Evolutionary conservation across 64 coral and sea anemone species (phyloP).

Genomic region (Pocillopora damicornis): DNA sequence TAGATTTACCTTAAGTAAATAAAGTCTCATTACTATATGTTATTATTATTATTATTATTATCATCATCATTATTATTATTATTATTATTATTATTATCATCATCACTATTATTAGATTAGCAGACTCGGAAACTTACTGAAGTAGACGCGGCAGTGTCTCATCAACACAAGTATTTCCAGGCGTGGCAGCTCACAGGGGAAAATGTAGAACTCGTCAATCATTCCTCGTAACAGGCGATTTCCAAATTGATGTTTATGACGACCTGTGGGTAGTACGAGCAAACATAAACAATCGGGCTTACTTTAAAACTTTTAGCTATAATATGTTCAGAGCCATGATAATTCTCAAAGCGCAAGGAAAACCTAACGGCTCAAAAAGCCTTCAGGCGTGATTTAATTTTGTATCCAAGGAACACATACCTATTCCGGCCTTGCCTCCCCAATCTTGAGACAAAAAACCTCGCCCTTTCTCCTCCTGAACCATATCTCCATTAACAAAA

Average conservation of each 20-base stretch:
- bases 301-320: too few species aligned
- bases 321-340: too few species aligned
- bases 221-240: constrained; percentile 83
- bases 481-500: constrained; percentile 77
- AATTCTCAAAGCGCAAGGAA: too few species aligned
- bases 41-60: too few species aligned
- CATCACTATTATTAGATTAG: too few species aligned
- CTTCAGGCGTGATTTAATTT: too few species aligned
- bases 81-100: too few species aligned
- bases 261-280: constrained; percentile 34
- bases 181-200: constrained; percentile 87
- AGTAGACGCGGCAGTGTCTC: constrained; percentile 94
- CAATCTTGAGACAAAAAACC: constrained; percentile 80
- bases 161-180: constrained; percentile 87
- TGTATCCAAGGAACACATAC: neutral
- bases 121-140: constrained; percentile 56
- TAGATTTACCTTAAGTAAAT: too few species aligned
- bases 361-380: too few species aligned
- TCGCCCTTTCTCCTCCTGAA: constrained; percentile 56
- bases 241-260: constrained; percentile 89
- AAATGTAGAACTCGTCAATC: constrained; percentile 98
- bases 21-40: too few species aligned
- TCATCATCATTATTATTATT: too few species aligned
- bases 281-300: neutral
- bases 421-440: constrained; percentile 80